phyloP scores from a whole-genome alignment of 2,113 vertebrate genomes.

The Antennarius striatus region DNA sequence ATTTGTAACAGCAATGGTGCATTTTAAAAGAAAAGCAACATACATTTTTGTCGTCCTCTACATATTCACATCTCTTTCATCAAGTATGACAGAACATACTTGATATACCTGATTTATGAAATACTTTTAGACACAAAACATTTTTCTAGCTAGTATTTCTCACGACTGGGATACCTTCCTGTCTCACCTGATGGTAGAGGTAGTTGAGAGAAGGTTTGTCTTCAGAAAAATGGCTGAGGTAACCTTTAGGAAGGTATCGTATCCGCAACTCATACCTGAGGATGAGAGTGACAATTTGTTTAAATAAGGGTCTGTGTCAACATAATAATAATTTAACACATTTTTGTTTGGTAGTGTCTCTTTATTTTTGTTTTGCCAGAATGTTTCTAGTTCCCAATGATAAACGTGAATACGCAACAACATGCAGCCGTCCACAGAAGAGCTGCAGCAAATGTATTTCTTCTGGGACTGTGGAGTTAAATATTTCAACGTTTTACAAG shows the following conservation, averaged over 20 bases:
- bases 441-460: too few relatives aligned
- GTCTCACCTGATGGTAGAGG: slow-evolving; percentile 97
- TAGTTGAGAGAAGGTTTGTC: slow-evolving; percentile 98
- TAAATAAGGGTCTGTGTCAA: slow-evolving; percentile 8
- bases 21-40: not conserved
- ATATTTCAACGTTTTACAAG: too few relatives aligned
- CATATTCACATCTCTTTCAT: not conserved
- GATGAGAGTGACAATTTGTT: slow-evolving; percentile 25
- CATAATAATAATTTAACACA: not conserved
- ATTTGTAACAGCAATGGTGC: not conserved
- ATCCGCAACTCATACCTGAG: slow-evolving; percentile 94
- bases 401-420: too few relatives aligned
- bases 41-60: too few relatives aligned
- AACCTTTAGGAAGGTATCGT: slow-evolving; percentile 97
- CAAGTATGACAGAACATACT: too few relatives aligned
- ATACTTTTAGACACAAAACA: not conserved
- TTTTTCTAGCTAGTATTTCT: not conserved
- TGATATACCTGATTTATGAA: not conserved
- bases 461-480: too few relatives aligned
- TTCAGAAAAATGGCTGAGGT: slow-evolving; percentile 95
- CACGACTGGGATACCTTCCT: not conserved
- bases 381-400: too few relatives aligned
- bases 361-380: too few relatives aligned
- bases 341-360: too few relatives aligned
- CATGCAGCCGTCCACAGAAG: too few relatives aligned